phyloP scores from a whole-genome alignment of 2,888 invertebrate species.

The Lycocerus yunnanus region DNA sequence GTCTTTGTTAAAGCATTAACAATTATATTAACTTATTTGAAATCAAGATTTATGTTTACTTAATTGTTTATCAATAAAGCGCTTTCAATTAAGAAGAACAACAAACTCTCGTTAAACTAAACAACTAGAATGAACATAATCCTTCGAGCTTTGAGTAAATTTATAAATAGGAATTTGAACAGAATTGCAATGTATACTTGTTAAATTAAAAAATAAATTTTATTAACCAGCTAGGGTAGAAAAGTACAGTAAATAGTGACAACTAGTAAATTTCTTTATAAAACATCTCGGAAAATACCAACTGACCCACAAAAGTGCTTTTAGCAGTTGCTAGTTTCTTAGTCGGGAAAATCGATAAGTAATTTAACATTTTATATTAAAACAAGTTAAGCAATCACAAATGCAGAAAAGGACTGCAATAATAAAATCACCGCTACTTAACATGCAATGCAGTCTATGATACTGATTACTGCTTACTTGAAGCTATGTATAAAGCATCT shows the following conservation, averaged over 20 bases:
- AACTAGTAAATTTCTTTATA: not conserved
- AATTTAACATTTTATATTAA: too few relatives aligned
- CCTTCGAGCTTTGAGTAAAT: not conserved
- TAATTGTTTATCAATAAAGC: not conserved
- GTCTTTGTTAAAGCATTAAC: not conserved
- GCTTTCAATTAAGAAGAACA: not conserved
- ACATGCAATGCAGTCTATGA: too few relatives aligned
- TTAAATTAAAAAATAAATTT: not conserved
- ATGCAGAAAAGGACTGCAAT: too few relatives aligned
- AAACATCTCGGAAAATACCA: not conserved
- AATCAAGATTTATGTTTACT: not conserved
- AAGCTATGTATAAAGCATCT: too few relatives aligned
- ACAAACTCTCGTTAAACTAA: not conserved
- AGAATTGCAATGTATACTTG: not conserved
- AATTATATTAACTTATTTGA: not conserved
- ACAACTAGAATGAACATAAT: not conserved
- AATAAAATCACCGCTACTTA: too few relatives aligned
- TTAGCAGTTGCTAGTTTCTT: too few relatives aligned
- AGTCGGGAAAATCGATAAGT: too few relatives aligned
- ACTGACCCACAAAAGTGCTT: not conserved
- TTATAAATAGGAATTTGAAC: not conserved
- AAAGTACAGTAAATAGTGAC: not conserved
- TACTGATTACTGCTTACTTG: too few relatives aligned
- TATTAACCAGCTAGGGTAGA: not conserved
- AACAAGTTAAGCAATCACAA: too few relatives aligned